Conservation (phyloP, 1,140 invertebrate species). For the Anastrepha obliqua region DNA sequence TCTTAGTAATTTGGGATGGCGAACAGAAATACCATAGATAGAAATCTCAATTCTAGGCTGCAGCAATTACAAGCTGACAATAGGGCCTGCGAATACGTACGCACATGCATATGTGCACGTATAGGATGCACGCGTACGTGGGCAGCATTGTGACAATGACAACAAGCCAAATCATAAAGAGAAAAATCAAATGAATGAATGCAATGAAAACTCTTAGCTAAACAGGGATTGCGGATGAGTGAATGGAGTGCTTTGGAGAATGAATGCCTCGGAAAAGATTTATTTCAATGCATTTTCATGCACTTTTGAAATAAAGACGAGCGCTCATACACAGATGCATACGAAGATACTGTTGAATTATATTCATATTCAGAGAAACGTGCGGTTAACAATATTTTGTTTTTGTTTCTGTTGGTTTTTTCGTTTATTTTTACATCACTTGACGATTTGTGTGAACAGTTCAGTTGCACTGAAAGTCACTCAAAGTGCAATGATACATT, state of each 20-base stretch:
- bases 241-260: conserved; percentile 5
- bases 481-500: not conserved
- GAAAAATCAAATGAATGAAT: not conserved
- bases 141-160: not conserved
- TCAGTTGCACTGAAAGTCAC: conserved; percentile 23
- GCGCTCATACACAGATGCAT: not conserved
- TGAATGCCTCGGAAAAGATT: conserved; percentile 8
- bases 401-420: no score
- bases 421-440: not conserved
- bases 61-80: conserved; percentile 5
- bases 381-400: conserved; percentile 6
- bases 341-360: not conserved
- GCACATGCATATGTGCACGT: not conserved
- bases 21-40: not conserved
- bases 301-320: conserved; percentile 23
- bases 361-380: not conserved
- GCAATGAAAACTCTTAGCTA: not conserved
- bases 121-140: not conserved
- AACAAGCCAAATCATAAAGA: not conserved
- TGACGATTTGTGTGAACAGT: conserved; percentile 8
- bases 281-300: not conserved
- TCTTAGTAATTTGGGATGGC: not conserved
- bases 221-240: conserved; percentile 17
- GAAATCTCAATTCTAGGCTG: conserved; percentile 11
- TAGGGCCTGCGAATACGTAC: not conserved